Evolutionary conservation across 2,113 vertebrate genomes (phyloP), one percentile per base, ranked within the genome.

Genomic region (Perca schrenkii): DNA sequence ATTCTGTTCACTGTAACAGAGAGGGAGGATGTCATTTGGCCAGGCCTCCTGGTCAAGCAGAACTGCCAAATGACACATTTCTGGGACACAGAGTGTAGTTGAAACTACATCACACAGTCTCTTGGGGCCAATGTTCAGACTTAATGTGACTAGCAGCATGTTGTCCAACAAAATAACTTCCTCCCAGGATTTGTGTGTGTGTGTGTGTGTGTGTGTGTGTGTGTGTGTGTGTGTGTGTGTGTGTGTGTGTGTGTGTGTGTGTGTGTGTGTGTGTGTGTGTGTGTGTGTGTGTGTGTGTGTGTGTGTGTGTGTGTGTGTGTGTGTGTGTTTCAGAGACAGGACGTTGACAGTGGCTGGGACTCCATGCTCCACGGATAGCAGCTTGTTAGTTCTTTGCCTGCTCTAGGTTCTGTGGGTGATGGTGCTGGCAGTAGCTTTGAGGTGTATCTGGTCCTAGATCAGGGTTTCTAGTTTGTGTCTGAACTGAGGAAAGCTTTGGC

Each of bases 131-230:
- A 64, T 87, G 87, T 82, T 88, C 80, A 77, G 75, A 90, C 88
- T 86, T 77, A 88, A 86, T 85, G 88, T 76, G 77, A 89, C 83
- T 64, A 68, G 52, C 81, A 85, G 82, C 70, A 56, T 85, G 88
- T 86, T 88, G 88, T 87, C 76, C 67, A 75, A 91, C 82, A 87
- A 83, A 88, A 91, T 77, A 79, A 79, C 80, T 80, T 84, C 25
- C 61, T 84, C 61, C 34, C 53, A 62, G 80, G 73, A 67, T 67
- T 62, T 40, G 54, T 74, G 40, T 66, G 67, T 63, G 76, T 67
- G 50, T 62, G 53, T n/a, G 53, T 67, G 50, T 62, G 53, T n/a
- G 53, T 54, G 53, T 11, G 53, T 56, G 53, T 21, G 52, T 54
- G 52, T 21, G 52, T 54, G 52, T 21, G 52, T 54, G 52, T 21